Conservation (phyloP, 2,888 invertebrate genomes). For the Scelioninae gen. 1 region DNA sequence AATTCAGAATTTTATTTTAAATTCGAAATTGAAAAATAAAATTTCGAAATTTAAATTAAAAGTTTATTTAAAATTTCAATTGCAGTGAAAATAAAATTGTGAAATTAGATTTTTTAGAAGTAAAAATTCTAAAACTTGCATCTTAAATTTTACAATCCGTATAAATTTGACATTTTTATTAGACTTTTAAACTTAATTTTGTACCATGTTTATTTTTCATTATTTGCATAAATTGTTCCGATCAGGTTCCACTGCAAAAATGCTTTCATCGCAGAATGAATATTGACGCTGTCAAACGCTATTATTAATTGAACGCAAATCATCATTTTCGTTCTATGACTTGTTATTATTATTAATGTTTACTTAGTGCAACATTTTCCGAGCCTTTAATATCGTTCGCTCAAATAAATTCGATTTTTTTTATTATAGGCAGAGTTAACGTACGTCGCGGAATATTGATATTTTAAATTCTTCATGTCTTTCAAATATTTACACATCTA, state of each 20-base stretch:
- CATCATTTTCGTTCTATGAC: background rate
- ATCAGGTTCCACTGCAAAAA: background rate
- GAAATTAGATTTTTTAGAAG: too few species aligned
- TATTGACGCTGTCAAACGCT: background rate
- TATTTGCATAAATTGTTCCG: background rate
- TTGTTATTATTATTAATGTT: too few species aligned
- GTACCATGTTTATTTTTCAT: background rate
- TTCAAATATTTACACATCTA: constrained; percentile 14
- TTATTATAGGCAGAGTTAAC: background rate
- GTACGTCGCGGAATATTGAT: constrained; percentile 2
- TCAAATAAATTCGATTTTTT: background rate
- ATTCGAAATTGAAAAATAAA: too few species aligned
- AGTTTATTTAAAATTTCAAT: too few species aligned
- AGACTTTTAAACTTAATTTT: too few species aligned
- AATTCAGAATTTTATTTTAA: too few species aligned
- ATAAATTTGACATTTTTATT: too few species aligned
- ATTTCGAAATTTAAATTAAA: too few species aligned
- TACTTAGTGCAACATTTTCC: constrained; percentile 4
- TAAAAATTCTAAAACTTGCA: too few species aligned
- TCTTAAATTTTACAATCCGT: too few species aligned
- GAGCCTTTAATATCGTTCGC: background rate
- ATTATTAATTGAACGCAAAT: background rate
- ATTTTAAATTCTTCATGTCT: constrained; percentile 2
- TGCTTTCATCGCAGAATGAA: background rate
- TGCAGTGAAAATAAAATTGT: too few species aligned